Conservation (phyloP, 1,140 invertebrate species). For the Sitodiplosis mosellana region DNA sequence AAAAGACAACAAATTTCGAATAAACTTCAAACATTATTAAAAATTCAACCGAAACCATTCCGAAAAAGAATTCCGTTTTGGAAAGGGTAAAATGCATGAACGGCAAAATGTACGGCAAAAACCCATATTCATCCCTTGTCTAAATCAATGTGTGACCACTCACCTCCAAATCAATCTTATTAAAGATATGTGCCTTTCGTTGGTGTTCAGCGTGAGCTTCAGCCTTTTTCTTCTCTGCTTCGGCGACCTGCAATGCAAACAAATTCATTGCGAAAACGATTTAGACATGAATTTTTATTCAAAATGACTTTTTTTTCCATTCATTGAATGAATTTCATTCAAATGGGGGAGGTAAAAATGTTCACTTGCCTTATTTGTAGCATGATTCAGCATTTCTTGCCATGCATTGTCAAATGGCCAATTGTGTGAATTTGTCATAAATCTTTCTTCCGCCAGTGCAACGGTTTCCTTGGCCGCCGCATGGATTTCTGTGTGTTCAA, state of each 20-base stretch:
- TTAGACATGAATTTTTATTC: too few species aligned
- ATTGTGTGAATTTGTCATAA: constrained; percentile 59
- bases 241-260: constrained; percentile 61
- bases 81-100: too few species aligned
- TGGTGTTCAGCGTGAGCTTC: constrained; percentile 75
- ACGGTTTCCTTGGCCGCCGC: constrained; percentile 92
- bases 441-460: constrained; percentile 72
- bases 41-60: too few species aligned
- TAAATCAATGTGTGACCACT: too few species aligned
- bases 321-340: background rate
- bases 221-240: constrained; percentile 75
- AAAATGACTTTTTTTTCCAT: too few species aligned
- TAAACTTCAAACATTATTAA: too few species aligned
- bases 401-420: constrained; percentile 83
- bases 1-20: too few species aligned
- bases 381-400: constrained; percentile 97
- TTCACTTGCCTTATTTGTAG: constrained; percentile 64
- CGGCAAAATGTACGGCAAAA: too few species aligned
- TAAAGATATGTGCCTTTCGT: constrained; percentile 51
- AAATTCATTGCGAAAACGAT: too few species aligned
- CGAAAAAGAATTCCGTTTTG: too few species aligned
- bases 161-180: constrained; percentile 12
- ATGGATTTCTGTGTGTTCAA: constrained; percentile 53
- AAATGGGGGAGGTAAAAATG: background rate
- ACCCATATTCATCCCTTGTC: constrained; percentile 35